Conservation (phyloP, 2,113 vertebrate genomes). For the Clarias gariepinus region DNA sequence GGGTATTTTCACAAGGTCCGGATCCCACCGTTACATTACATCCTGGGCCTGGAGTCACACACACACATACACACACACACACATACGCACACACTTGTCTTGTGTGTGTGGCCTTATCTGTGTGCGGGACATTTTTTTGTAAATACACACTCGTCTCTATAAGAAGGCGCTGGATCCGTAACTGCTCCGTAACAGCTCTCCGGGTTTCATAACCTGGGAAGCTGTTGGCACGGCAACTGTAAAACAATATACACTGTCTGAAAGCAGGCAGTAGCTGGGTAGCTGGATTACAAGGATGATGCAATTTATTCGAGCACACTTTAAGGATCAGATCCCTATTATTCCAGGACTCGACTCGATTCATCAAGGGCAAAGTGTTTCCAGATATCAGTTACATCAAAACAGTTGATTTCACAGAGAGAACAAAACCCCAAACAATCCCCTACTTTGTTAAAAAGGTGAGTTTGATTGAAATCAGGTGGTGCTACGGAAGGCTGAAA, state of each 20-base stretch:
- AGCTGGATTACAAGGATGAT: not conserved
- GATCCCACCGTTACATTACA: slow-evolving; percentile 52
- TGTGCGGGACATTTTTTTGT: slow-evolving; percentile 16
- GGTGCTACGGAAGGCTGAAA: not conserved
- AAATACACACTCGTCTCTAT: not conserved
- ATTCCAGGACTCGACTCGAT: slow-evolving; percentile 9
- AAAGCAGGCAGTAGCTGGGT: not conserved
- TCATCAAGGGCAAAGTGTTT: slow-evolving; percentile 19
- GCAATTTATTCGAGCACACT: not conserved
- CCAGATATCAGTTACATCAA: slow-evolving; percentile 16
- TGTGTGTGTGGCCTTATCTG: slow-evolving; percentile 11
- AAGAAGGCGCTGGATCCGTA: not conserved
- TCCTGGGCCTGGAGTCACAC: slow-evolving; percentile 32
- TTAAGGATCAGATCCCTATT: slow-evolving; percentile 1
- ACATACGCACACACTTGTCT: not conserved
- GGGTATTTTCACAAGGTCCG: slow-evolving; percentile 57
- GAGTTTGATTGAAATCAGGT: slow-evolving; percentile 3
- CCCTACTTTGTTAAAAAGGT: slow-evolving; percentile 20
- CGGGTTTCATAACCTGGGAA: slow-evolving; percentile 15
- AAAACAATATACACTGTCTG: not conserved
- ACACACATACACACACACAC: slow-evolving; percentile 5
- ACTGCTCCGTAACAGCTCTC: not conserved
- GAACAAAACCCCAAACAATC: not conserved
- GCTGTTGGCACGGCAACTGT: slow-evolving; percentile 27
- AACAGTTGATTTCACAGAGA: slow-evolving; percentile 9